Conservation (phyloP, 1,140 invertebrate genomes). For the Pomacea maculata region DNA sequence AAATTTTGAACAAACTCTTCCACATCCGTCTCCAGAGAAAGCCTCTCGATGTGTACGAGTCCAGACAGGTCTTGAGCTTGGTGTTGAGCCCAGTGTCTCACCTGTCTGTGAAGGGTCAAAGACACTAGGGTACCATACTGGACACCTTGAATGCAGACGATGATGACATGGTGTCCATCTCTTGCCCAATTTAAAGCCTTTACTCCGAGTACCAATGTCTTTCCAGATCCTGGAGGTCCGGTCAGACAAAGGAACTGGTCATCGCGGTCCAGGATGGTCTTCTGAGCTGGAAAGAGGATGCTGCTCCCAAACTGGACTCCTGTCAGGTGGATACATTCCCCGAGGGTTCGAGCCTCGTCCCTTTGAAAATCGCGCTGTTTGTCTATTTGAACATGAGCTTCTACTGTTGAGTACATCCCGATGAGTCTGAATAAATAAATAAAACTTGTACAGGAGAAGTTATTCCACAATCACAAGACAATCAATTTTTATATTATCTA, state of each 20-base stretch:
- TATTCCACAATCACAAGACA: no score
- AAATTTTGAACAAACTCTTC: background rate
- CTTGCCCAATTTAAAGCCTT: constrained; percentile 14
- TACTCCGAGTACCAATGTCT: constrained; percentile 8
- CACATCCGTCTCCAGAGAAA: background rate
- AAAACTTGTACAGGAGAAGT: no score
- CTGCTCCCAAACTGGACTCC: constrained; percentile 11
- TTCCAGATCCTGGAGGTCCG: constrained; percentile 17
- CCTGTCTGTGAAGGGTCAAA: constrained; percentile 1
- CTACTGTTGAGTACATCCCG: background rate
- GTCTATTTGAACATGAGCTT: no score
- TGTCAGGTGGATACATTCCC: constrained; percentile 14
- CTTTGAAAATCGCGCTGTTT: no score
- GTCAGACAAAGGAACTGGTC: constrained; percentile 1
- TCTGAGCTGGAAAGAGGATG: constrained; percentile 12
- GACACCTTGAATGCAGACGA: constrained; percentile 8
- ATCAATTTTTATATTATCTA: no score
- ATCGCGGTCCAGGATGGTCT: background rate
- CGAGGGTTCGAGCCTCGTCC: background rate
- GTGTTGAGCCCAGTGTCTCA: background rate
- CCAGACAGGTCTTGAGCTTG: background rate
- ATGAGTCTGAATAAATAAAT: background rate
- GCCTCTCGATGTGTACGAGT: background rate
- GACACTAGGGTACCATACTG: constrained; percentile 7
- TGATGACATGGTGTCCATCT: constrained; percentile 11